Conservation (phyloP, 2,113 vertebrate species). For the Hemichromis elongatus region DNA sequence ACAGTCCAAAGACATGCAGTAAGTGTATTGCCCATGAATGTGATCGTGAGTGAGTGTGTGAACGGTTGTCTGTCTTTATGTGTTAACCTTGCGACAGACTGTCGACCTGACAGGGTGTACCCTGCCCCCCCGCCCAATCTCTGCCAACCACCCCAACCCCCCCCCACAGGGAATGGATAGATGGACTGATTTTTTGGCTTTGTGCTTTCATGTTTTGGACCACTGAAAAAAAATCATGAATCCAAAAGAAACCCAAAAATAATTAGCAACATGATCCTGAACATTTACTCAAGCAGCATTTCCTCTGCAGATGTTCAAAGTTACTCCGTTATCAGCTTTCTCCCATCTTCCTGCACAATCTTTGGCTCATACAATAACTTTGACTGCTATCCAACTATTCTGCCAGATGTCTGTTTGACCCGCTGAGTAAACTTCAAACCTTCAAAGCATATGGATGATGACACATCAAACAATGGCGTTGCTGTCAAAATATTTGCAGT, state of each 20-base stretch:
- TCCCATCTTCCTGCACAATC: neutral
- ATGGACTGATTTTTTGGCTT: neutral
- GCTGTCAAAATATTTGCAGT: constrained; percentile 8
- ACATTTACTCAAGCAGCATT: neutral
- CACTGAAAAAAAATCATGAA: neutral
- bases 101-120: neutral
- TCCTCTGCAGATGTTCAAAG: neutral
- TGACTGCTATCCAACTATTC: neutral
- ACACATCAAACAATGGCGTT: constrained; percentile 8
- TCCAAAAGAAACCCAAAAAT: neutral
- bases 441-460: neutral
- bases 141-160: too few species aligned
- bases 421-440: constrained; percentile 3
- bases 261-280: neutral
- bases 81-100: neutral
- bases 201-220: neutral
- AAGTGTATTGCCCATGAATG: neutral
- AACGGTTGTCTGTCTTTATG: neutral
- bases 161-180: too few species aligned
- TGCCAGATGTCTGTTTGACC: constrained; percentile 13
- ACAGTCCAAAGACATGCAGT: neutral
- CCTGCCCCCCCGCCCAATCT: too few species aligned
- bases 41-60: too few species aligned
- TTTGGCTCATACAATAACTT: neutral
- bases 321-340: neutral